Percentiles rank a stretch among this genome's conserved stretches.
These are phyloP conservation scores for Villa cingulata DNA, from an alignment of 2,888 invertebrate genomes.

Conservation along the genomic window DNA sequence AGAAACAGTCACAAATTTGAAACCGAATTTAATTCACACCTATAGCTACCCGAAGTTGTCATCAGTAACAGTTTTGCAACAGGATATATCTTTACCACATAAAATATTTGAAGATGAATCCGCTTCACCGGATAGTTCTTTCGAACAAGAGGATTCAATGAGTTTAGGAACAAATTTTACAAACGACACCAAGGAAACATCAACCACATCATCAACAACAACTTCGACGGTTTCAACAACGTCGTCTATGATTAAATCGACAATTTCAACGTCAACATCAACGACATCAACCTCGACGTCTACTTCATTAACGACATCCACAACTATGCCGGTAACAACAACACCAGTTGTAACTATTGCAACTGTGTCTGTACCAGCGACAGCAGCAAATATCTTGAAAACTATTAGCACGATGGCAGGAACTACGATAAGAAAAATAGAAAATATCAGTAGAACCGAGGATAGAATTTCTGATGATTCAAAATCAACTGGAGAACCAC, in stretches of 20 bases:
- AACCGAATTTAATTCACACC: constrained; percentile 16
- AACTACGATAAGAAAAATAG: constrained; percentile 27
- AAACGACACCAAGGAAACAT: constrained; percentile 13
- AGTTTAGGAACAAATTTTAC: constrained; percentile 4
- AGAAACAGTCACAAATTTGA: constrained; percentile 38
- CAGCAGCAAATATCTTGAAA: constrained; percentile 6
- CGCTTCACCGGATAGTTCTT: constrained; percentile 43
- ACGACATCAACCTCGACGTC: constrained; percentile 10
- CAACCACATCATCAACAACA: constrained; percentile 11
- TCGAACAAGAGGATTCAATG: constrained; percentile 31
- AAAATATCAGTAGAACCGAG: neutral
- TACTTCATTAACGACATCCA: constrained; percentile 13
- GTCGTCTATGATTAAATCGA: constrained; percentile 1
- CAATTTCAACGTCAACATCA: constrained; percentile 10
- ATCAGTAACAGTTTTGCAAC: constrained; percentile 39
- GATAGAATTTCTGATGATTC: neutral
- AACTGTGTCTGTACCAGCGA: constrained; percentile 1
- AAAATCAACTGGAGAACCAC: neutral
- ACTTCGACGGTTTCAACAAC: constrained; percentile 13
- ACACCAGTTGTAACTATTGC: constrained; percentile 7
- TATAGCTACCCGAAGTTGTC: constrained; percentile 39
- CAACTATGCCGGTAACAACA: constrained; percentile 11
- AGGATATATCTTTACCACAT: constrained; percentile 46
- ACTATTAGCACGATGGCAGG: constrained; percentile 16
- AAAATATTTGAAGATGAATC: constrained; percentile 56